Base-by-base conservation (phyloP, 2,797 vertebrate species). In the Sarcoramphus papa region DNA sequence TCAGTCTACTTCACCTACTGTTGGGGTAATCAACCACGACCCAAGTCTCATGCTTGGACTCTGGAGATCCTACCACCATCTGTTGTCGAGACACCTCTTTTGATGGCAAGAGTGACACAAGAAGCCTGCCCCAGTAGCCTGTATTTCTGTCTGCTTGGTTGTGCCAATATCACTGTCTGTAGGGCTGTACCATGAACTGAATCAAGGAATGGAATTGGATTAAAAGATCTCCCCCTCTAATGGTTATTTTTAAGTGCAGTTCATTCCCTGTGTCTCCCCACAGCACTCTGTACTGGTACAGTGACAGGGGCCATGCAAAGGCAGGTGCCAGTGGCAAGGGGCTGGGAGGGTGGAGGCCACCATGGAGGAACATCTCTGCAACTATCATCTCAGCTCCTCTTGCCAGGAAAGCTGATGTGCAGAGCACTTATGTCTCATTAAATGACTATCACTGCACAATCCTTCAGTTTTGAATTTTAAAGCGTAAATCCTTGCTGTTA, bases 181-280 rank as follows among this genome's bases (percentile, higher is more conserved):
- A 57, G 64, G 21, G n/a, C 28, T 45, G 47, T 56, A 57, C 47
- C 5, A 2, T 13, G 18, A 70, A 53, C 31, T 79, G 81, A 43
- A 6, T 51, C 43, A 63, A 54, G 18, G n/a, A 76, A 57, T 64
- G 45, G 69, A 94, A 62, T 1, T 47, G 17, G 21, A 45, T 84
- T 88, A 0, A 12, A 73, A 62, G 19, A 24, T 14, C 25, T 56
- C 17, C 7, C 27, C 0, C 7, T 40, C 28, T 68, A 33, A n/a
- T 45, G 31, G 28, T 90, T 85, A 51, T 63, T 95, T 88, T 76
- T 14, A 41, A n/a, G 35, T 30, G 8, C 2, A 7, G 6, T 57
- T 11, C 1, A 1, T 87, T 82, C 23, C 14, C 11, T 0, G 0
- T 63, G 25, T 33, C 3, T 5, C n/a, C 8, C 17, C 25, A 5